phyloP scores from a whole-genome alignment of 2,797 vertebrate genomes.

The Sparidentex hasta region DNA sequence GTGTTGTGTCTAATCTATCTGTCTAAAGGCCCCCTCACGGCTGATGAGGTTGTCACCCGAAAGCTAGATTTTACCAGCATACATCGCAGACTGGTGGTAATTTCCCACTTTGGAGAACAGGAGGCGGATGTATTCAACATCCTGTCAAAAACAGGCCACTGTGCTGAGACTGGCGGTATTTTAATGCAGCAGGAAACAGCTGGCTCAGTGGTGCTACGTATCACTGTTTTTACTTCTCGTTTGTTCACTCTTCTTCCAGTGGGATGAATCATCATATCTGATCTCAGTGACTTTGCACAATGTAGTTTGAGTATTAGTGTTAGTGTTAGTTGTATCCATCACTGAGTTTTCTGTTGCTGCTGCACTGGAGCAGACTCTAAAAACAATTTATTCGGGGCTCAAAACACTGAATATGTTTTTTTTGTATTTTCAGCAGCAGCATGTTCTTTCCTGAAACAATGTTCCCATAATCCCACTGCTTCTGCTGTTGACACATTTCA shows the following conservation, averaged over 20 bases:
- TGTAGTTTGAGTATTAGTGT: background rate
- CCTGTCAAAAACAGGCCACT: conserved; percentile 27
- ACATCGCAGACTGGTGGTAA: background rate
- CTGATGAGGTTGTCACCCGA: conserved; percentile 3
- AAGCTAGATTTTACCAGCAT: conserved; percentile 3
- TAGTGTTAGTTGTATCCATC: no score
- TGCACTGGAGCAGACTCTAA: background rate
- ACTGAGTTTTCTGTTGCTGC: background rate
- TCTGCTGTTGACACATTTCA: background rate
- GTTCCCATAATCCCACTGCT: background rate
- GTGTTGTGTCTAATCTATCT: conserved; percentile 7
- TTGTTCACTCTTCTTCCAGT: conserved; percentile 2
- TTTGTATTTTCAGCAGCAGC: background rate
- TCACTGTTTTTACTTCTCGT: conserved; percentile 42
- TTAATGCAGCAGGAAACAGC: conserved; percentile 54
- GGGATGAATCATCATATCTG: background rate
- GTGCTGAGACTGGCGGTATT: conserved; percentile 53
- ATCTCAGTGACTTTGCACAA: background rate
- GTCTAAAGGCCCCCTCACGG: background rate
- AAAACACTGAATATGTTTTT: background rate
- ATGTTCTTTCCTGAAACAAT: background rate
- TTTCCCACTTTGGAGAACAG: conserved; percentile 34
- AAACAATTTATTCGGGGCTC: background rate
- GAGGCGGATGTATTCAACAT: conserved; percentile 44
- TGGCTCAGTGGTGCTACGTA: conserved; percentile 11